Evolutionary conservation across 2,797 vertebrate genomes (phyloP).

Genomic region (Coranthus polyacanthus): DNA sequence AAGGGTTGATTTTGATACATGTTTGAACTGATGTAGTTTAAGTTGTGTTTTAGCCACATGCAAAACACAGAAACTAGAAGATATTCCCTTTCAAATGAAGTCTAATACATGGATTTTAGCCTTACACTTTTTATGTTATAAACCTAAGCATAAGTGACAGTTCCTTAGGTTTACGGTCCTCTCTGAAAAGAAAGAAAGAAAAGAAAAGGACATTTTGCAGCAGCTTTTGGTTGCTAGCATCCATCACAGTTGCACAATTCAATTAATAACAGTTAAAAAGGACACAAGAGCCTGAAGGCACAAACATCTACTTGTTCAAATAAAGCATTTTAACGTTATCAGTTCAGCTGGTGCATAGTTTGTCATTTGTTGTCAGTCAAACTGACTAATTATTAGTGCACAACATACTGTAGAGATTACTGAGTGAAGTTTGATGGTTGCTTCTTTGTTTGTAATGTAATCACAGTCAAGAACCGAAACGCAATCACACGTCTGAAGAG

Average conservation of each 20-base stretch:
- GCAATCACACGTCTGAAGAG: slow-evolving; percentile 26
- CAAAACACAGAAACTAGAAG: too few species aligned
- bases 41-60: too few species aligned
- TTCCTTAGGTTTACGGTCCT: too few species aligned
- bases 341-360: background rate
- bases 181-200: too few species aligned
- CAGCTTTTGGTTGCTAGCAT: slow-evolving; percentile 26
- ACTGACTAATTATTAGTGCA: slow-evolving; percentile 8
- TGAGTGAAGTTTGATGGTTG: background rate
- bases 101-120: too few species aligned
- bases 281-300: slow-evolving; percentile 11
- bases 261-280: slow-evolving; percentile 23
- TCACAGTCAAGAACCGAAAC: slow-evolving; percentile 33
- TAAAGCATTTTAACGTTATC: slow-evolving; percentile 9
- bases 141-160: too few species aligned
- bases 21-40: too few species aligned
- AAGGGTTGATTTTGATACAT: too few species aligned
- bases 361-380: slow-evolving; percentile 12
- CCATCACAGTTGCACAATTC: slow-evolving; percentile 13
- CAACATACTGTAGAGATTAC: background rate
- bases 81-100: too few species aligned
- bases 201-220: slow-evolving; percentile 14
- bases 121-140: too few species aligned
- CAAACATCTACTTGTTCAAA: background rate
- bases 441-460: slow-evolving; percentile 21